Percentiles rank a stretch among this genome's conserved stretches.
phyloP scores from a whole-genome alignment of 2,888 invertebrate genomes.

The Tolmerus cingulatus region DNA sequence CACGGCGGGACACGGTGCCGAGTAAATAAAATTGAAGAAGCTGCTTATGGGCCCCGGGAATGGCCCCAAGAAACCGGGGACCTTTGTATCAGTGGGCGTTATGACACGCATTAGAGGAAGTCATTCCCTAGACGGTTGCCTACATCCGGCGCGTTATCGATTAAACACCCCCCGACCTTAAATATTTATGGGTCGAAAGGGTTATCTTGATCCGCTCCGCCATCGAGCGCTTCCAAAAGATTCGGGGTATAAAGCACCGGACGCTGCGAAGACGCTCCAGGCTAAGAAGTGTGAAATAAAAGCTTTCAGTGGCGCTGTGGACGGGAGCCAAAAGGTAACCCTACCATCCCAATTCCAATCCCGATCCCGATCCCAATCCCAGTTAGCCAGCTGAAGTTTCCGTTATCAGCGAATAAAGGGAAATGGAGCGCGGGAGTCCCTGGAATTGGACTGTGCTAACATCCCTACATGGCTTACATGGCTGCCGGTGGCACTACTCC shows the following conservation, averaged over 20 bases:
- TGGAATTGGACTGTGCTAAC: background rate
- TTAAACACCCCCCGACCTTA: constrained; percentile 34
- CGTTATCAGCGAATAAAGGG: background rate
- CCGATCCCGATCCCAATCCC: background rate
- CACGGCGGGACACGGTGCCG: background rate
- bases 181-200: constrained; percentile 35
- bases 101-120: constrained; percentile 26
- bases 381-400: background rate
- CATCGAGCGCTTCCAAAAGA: background rate
- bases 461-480: background rate
- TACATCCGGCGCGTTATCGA: constrained; percentile 32
- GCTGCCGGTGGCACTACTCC: background rate
- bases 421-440: background rate
- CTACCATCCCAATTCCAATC: background rate
- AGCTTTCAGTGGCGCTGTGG: background rate
- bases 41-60: background rate
- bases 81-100: constrained; percentile 15
- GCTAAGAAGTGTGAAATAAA: constrained; percentile 30
- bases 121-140: background rate
- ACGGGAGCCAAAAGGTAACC: background rate
- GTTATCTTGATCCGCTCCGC: constrained; percentile 23
- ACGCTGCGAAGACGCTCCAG: background rate
- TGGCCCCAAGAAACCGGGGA: background rate
- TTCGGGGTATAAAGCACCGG: constrained; percentile 2
- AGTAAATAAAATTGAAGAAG: constrained; percentile 26